Conservation (phyloP, 2,797 vertebrate genomes). For the Fratercula arctica region DNA sequence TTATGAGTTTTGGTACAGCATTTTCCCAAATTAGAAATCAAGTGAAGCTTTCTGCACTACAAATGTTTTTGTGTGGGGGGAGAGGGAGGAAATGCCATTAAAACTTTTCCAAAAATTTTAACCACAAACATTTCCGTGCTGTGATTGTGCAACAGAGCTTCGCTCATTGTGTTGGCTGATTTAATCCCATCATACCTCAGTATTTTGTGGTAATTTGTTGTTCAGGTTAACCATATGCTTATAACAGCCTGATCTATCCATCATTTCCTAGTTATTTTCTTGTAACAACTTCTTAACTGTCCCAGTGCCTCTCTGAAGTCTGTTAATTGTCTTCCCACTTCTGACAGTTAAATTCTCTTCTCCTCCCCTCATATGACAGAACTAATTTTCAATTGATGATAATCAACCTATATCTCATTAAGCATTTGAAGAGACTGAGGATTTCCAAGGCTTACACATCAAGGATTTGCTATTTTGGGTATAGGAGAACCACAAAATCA, state of each 20-base stretch:
- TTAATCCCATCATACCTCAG: not conserved
- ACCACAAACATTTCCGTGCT: not conserved
- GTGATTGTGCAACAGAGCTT: not conserved
- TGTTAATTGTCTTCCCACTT: not conserved
- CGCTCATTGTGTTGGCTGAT: not conserved
- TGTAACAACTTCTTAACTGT: not conserved
- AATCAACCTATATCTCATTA: not conserved
- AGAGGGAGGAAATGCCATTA: not conserved
- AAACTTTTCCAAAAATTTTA: not conserved
- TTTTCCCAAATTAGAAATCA: not conserved
- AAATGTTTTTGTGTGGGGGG: not conserved
- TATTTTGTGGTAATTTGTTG: not conserved
- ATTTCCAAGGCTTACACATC: not conserved
- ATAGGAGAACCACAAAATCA: not conserved
- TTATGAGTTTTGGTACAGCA: not conserved
- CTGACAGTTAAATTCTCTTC: not conserved
- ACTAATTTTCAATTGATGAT: not conserved
- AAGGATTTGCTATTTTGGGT: not conserved
- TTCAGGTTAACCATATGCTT: not conserved
- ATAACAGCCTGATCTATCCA: not conserved
- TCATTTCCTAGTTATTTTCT: slow-evolving; percentile 17
- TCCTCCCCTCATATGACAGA: not conserved
- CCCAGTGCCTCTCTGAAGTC: not conserved
- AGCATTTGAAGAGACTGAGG: not conserved
- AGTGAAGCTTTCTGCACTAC: not conserved